A percentile compares a stretch with the other conserved stretches of the same genome.
These are phyloP conservation scores for Furcifer pardalis DNA, from an alignment of 2,797 vertebrate species.

Conservation along the genomic window DNA sequence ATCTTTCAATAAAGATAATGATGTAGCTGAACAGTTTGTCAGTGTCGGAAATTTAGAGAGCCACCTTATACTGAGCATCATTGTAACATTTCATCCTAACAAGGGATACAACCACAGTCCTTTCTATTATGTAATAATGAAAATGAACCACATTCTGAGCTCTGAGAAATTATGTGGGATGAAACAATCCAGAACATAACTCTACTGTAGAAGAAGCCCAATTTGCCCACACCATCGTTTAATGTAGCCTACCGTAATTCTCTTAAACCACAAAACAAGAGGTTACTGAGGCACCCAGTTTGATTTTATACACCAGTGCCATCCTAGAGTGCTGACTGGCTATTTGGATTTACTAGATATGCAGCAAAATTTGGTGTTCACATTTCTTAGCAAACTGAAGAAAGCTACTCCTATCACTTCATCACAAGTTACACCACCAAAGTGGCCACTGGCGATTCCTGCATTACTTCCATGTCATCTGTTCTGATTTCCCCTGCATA, in stretches of 20 bases:
- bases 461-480: not conserved
- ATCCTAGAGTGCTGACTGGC: not conserved
- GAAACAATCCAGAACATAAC: not conserved
- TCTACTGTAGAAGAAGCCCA: not conserved
- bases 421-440: not conserved
- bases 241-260: not conserved
- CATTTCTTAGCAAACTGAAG: not conserved
- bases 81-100: not conserved
- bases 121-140: not conserved
- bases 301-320: not conserved
- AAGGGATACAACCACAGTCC: not conserved
- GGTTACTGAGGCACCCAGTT: not conserved
- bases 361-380: not conserved
- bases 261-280: not conserved
- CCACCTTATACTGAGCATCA: not conserved
- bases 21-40: too few species aligned
- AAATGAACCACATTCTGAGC: not conserved
- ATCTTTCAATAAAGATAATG: not conserved
- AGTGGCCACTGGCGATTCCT: not conserved
- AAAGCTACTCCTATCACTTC: not conserved
- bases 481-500: too few species aligned
- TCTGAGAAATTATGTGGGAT: not conserved
- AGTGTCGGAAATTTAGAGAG: not conserved
- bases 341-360: not conserved
- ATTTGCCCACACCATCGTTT: not conserved